Evolutionary conservation across 2,797 vertebrate species (phyloP), one percentile per base, ranked within the genome.

Genomic region (Fistularia tabacaria): DNA sequence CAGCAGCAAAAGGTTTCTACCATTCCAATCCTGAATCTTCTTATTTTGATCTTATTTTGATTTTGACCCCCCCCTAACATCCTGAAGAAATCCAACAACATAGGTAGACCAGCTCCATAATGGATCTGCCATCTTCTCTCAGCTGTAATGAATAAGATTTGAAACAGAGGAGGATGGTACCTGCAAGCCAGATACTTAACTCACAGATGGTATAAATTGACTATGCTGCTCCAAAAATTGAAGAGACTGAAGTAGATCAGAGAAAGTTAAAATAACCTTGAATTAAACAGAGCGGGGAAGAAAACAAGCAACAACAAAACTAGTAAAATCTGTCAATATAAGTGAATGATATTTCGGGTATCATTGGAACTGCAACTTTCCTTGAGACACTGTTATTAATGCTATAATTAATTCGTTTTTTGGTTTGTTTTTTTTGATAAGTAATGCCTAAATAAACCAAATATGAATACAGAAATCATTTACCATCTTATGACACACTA

Each of bases 121-220:
- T 84, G 80, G 80, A 83, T 87, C 78, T 85, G 85, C 85, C 85
- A 83, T 81, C 84, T 85, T 88, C 81, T 77, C 77, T 85, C 75
- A 74, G 83, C 83, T 86, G 82, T 88, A 91, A 88, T 89, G 85
- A 89, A 90, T 85, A 84, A 84, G 86, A 85, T 87, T 82, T 80
- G 85, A 87, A 88, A 89, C 86, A 88, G 87, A 88, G 84, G 84
- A 85, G 81, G 86, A 84, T 81, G 80, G 79, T 82, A 89, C 87
- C 87, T 90, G 86, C 78, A 74, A 83, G 87, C 83, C 84, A 86
- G 83, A 85, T 69, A 77, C 79, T 83, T 83, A 87, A 87, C 80
- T 79, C 82, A 78, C 85, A 86, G 86, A 88, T 86, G 86, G 85
- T 80, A 86, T 79, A 82, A 84, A 87, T 81, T 87, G 82, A 73